A percentile compares a stretch with the other conserved stretches of the same genome.
Evolutionary conservation across 2,797 vertebrate genomes (phyloP).

Genomic region (Dryobates pubescens): DNA sequence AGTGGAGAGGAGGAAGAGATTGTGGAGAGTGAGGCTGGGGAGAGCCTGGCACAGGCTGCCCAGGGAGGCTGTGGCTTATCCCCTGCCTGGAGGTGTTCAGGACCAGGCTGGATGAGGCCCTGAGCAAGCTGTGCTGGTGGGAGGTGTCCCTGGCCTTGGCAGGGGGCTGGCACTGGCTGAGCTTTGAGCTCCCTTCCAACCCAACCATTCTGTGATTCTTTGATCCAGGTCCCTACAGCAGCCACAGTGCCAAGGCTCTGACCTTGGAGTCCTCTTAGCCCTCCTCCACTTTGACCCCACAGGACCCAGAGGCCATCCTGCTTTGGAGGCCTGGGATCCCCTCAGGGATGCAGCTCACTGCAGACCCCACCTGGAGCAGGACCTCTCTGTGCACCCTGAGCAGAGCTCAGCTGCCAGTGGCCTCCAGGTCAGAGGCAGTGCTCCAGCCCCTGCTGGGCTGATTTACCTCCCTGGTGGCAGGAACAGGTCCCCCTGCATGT

Average conservation of each 20-base stretch:
- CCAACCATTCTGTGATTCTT: too few relatives aligned
- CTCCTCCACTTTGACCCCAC: not conserved
- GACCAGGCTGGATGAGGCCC: too few relatives aligned
- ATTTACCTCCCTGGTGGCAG: not conserved
- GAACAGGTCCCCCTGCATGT: not conserved
- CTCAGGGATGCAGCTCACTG: not conserved
- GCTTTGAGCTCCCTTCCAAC: too few relatives aligned
- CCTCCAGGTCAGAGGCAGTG: not conserved
- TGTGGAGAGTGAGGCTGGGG: too few relatives aligned
- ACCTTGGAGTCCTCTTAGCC: not conserved
- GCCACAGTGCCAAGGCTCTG: rapidly evolving
- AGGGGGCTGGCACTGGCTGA: too few relatives aligned
- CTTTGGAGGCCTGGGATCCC: not conserved
- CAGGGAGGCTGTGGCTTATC: too few relatives aligned
- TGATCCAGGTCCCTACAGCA: not conserved
- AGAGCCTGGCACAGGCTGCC: too few relatives aligned
- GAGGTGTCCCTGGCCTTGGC: too few relatives aligned
- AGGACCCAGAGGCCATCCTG: not conserved
- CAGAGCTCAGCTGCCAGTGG: not conserved
- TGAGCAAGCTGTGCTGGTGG: too few relatives aligned
- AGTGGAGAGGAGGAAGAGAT: too few relatives aligned
- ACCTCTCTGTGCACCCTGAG: not conserved
- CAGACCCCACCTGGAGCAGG: not conserved
- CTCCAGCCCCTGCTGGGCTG: not conserved
- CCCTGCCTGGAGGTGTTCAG: too few relatives aligned